Conservation (phyloP, 2,797 vertebrate species). For the Sebastes kiyomatsui region DNA sequence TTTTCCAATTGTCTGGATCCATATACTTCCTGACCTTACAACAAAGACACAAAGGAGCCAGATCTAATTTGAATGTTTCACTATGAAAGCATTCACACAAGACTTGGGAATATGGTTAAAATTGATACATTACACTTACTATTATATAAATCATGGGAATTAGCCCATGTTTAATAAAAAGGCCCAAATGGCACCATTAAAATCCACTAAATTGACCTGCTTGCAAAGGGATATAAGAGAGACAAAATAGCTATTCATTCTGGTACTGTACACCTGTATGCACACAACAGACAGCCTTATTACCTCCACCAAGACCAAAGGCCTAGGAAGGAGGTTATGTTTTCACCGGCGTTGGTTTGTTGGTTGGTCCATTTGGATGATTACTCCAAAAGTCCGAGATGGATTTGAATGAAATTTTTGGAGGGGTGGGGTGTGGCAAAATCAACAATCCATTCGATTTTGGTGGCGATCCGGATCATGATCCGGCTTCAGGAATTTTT, state of each 20-base stretch:
- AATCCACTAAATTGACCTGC: background rate
- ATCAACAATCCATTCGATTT: too few relatives aligned
- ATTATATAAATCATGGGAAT: background rate
- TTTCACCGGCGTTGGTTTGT: too few relatives aligned
- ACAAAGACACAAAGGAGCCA: background rate
- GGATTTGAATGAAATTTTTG: too few relatives aligned
- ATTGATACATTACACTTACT: background rate
- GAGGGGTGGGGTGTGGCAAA: too few relatives aligned
- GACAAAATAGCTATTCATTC: background rate
- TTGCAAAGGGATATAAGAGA: background rate
- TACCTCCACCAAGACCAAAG: too few relatives aligned
- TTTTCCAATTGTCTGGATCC: background rate
- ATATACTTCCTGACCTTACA: background rate
- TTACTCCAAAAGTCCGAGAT: too few relatives aligned
- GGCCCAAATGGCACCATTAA: background rate
- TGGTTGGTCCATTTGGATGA: rapidly evolving
- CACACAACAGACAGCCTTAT: background rate
- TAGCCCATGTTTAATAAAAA: background rate
- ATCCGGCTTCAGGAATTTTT: too few relatives aligned
- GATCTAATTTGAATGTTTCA: background rate
- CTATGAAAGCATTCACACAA: background rate
- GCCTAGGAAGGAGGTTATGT: too few relatives aligned
- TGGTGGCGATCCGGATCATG: too few relatives aligned
- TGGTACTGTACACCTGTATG: background rate
- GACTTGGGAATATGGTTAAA: background rate